phyloP scores from a whole-genome alignment of 2,888 invertebrate genomes.

The Branchipolynoe longqiensis region DNA sequence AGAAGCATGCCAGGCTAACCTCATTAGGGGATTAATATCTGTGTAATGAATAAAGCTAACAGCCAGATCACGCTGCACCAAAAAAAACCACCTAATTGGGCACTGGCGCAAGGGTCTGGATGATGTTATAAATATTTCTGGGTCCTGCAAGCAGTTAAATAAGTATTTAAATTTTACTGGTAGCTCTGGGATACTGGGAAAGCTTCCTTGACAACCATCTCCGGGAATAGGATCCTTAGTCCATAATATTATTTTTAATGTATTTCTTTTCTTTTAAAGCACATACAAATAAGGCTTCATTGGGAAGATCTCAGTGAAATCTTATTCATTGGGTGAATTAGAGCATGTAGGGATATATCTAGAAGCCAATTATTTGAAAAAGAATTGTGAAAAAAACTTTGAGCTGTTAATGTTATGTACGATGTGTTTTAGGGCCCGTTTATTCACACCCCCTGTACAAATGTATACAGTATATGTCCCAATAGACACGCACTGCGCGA shows the following conservation, averaged over 20 bases:
- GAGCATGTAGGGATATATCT: too few relatives aligned
- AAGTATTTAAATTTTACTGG: background rate
- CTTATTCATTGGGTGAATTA: too few relatives aligned
- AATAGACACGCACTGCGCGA: too few relatives aligned
- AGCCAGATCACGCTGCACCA: background rate
- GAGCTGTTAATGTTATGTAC: background rate
- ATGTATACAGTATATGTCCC: too few relatives aligned
- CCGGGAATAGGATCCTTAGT: too few relatives aligned
- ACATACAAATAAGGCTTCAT: too few relatives aligned
- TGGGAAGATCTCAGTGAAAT: too few relatives aligned
- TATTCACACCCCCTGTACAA: too few relatives aligned
- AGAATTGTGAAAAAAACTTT: background rate
- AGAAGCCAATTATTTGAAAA: background rate
- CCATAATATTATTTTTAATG: too few relatives aligned
- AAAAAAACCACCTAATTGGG: constrained; percentile 5
- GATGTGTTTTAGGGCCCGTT: too few relatives aligned
- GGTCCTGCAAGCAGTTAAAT: background rate
- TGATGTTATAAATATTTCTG: constrained; percentile 14
- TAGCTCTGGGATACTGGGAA: background rate
- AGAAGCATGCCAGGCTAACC: constrained; percentile 6
- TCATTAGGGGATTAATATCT: constrained; percentile 19
- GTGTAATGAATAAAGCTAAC: constrained; percentile 28
- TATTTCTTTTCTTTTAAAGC: too few relatives aligned
- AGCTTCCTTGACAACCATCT: background rate
- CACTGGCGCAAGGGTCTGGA: background rate